Conservation (phyloP, 2,888 invertebrate genomes). For the Trachelus tabidus region DNA sequence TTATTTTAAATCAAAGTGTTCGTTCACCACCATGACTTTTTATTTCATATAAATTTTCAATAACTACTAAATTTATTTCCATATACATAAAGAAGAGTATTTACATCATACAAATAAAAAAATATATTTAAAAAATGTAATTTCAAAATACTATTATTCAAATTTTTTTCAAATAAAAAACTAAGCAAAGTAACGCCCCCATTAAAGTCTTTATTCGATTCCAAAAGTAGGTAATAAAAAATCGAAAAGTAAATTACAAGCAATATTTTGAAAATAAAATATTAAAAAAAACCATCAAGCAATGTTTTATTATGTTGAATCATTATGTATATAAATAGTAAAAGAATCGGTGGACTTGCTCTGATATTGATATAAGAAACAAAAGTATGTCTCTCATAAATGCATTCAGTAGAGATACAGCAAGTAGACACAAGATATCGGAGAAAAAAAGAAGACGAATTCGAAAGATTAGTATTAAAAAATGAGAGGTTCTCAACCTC, state of each 20-base stretch:
- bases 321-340: neutral
- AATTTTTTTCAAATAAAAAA: neutral
- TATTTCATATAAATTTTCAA: neutral
- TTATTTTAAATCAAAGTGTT: neutral
- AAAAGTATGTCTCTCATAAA: neutral
- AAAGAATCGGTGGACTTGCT: neutral
- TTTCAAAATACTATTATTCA: neutral
- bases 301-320: neutral
- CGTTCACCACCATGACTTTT: neutral
- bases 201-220: neutral
- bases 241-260: neutral
- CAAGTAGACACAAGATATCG: neutral
- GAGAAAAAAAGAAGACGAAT: conserved; percentile 1
- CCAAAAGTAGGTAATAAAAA: neutral
- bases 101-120: neutral
- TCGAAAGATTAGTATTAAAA: conserved; percentile 32
- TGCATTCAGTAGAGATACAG: neutral
- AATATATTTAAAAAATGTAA: neutral
- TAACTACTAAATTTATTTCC: neutral
- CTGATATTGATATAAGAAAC: neutral
- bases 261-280: neutral
- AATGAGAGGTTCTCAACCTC: conserved; percentile 54
- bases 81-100: neutral
- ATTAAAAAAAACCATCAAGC: neutral
- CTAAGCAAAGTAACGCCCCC: neutral